phyloP scores from a whole-genome alignment of 1,140 invertebrate genomes.

The Apolygus lucorum region DNA sequence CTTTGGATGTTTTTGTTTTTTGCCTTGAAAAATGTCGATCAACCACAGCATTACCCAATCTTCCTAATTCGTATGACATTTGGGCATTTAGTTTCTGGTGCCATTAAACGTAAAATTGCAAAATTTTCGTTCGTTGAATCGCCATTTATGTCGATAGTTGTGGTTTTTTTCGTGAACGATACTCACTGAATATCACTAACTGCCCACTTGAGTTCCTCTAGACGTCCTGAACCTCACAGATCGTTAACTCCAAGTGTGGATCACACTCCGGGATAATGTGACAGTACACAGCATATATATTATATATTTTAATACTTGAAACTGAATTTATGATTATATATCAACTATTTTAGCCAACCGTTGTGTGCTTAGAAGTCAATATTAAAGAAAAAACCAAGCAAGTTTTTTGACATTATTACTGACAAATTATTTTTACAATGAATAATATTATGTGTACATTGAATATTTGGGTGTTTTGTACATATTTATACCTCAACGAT shows the following conservation, averaged over 20 bases:
- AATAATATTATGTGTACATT: constrained; percentile 26
- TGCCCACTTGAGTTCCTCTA: not conserved
- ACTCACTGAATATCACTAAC: too few relatives aligned
- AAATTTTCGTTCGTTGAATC: too few relatives aligned
- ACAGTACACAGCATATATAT: not conserved
- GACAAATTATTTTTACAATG: constrained; percentile 28
- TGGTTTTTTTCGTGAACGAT: too few relatives aligned
- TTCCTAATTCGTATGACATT: too few relatives aligned
- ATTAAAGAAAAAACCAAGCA: not conserved
- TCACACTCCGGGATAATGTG: not conserved
- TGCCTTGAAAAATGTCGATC: too few relatives aligned
- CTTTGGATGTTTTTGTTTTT: not conserved
- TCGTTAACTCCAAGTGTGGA: not conserved
- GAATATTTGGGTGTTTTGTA: constrained; percentile 24
- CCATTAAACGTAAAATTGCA: too few relatives aligned
- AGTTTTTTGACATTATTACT: constrained; percentile 22
- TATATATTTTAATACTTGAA: not conserved
- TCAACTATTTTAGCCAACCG: constrained; percentile 21
- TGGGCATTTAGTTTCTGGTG: too few relatives aligned
- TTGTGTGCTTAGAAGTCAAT: constrained; percentile 23
- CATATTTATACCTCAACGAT: constrained; percentile 25
- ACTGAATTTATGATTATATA: not conserved
- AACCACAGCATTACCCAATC: too few relatives aligned
- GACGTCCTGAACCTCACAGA: not conserved
- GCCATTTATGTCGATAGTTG: too few relatives aligned